Evolutionary conservation across 2,113 vertebrate species (phyloP).

Genomic region (Willisornis vidua): DNA sequence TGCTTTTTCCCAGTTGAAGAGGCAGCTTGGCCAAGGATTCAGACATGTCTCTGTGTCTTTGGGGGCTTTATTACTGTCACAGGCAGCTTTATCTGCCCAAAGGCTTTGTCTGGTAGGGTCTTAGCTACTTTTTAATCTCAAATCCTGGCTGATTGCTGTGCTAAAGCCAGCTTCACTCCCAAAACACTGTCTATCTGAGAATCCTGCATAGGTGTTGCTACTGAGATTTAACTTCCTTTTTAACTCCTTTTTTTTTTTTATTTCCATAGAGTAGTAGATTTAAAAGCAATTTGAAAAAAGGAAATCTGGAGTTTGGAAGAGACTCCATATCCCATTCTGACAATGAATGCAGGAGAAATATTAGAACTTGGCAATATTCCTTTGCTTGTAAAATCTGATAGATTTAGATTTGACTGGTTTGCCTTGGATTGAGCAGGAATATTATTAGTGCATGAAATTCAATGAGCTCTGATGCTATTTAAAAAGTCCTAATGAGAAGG

Average conservation of each 20-base stretch:
- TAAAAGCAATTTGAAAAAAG: not conserved
- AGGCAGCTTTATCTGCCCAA: not conserved
- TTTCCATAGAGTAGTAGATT: not conserved
- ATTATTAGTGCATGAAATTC: slow-evolving; percentile 59
- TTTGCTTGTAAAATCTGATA: slow-evolving; percentile 54
- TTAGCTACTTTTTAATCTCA: slow-evolving; percentile 49
- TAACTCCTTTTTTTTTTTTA: not conserved
- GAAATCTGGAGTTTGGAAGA: slow-evolving; percentile 22
- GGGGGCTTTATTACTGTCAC: not conserved
- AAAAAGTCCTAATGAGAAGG: slow-evolving; percentile 62
- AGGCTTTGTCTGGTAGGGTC: slow-evolving; percentile 13
- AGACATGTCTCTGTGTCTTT: not conserved
- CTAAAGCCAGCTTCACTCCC: slow-evolving; percentile 6
- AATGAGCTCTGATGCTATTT: slow-evolving; percentile 53
- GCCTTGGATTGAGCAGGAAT: slow-evolving; percentile 37
- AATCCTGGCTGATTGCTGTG: slow-evolving; percentile 9
- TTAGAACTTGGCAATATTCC: slow-evolving; percentile 49
- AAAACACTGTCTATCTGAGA: not conserved
- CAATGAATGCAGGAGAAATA: slow-evolving; percentile 23
- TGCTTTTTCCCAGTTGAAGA: not conserved
- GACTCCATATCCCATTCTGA: not conserved
- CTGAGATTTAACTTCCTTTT: slow-evolving; percentile 14
- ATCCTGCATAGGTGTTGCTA: not conserved
- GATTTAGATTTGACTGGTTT: slow-evolving; percentile 58
- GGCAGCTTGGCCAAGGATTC: not conserved